phyloP scores from a whole-genome alignment of 2,797 vertebrate species.

The Rallus crepitans region DNA sequence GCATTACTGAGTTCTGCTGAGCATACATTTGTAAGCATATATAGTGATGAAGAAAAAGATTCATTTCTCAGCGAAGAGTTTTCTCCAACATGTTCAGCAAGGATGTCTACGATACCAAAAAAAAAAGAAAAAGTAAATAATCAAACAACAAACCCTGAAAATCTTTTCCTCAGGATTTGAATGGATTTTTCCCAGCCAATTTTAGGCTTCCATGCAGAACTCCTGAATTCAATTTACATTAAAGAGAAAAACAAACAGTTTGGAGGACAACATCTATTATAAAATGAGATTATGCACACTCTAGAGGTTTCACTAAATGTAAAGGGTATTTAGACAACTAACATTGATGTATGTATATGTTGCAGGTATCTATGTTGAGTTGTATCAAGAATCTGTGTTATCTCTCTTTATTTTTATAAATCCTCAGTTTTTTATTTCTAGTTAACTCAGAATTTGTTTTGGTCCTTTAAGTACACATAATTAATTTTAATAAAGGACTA shows the following conservation, averaged over 20 bases:
- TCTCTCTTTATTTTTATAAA: not conserved
- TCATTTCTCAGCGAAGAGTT: not conserved
- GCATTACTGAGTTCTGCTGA: not conserved
- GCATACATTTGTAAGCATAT: not conserved
- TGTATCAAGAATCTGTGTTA: not conserved
- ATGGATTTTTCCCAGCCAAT: fast-evolving
- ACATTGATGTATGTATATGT: fast-evolving
- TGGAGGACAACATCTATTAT: not conserved
- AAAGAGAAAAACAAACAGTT: not conserved
- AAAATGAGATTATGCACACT: not conserved
- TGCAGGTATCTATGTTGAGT: not conserved
- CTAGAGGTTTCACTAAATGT: not conserved
- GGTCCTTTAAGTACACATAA: not conserved
- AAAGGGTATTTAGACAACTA: not conserved
- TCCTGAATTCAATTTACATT: not conserved
- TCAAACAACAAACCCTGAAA: not conserved
- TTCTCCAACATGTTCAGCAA: not conserved
- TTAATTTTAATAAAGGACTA: not conserved
- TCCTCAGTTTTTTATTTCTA: not conserved
- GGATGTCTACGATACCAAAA: not conserved
- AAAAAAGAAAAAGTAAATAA: not conserved
- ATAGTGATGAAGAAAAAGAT: not conserved
- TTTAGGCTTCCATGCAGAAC: not conserved
- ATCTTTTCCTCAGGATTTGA: not conserved
- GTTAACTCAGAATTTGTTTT: not conserved